phyloP scores from a whole-genome alignment of 2,888 invertebrate species.

The Elmis aenea region DNA sequence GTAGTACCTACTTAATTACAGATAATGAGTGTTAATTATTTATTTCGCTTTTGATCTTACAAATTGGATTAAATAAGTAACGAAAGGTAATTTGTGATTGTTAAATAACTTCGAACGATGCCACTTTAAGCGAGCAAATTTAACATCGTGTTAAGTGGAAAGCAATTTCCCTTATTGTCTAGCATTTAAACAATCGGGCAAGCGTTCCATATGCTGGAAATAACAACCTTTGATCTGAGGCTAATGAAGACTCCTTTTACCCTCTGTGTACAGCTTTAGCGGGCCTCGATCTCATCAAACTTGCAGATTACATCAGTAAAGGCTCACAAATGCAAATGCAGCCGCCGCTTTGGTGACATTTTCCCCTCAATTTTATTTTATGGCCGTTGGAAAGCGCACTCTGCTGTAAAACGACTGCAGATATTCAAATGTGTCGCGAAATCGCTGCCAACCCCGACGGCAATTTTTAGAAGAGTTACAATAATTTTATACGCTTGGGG shows the following conservation, averaged over 20 bases:
- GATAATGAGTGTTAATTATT: too few species aligned
- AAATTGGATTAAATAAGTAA: too few species aligned
- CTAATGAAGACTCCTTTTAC: slow-evolving; percentile 25
- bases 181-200: slow-evolving; percentile 12
- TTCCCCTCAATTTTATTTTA: slow-evolving; percentile 28
- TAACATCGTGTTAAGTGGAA: too few species aligned
- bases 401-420: slow-evolving; percentile 23
- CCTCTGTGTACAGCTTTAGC: slow-evolving; percentile 15
- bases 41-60: too few species aligned
- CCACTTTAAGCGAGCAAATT: too few species aligned
- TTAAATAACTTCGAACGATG: too few species aligned
- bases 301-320: slow-evolving; percentile 25
- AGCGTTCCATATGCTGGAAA: slow-evolving; percentile 13
- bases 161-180: slow-evolving; percentile 12
- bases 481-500: slow-evolving; percentile 10
- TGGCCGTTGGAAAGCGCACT: slow-evolving; percentile 23
- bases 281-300: slow-evolving; percentile 21
- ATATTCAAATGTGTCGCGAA: slow-evolving; percentile 26
- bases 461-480: slow-evolving; percentile 22
- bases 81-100: too few species aligned
- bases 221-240: slow-evolving; percentile 21
- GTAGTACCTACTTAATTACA: too few species aligned
- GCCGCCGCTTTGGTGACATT: slow-evolving; percentile 23
- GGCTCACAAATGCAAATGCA: slow-evolving; percentile 23
- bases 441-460: slow-evolving; percentile 15